Percentiles rank a stretch among this genome's conserved stretches.
Evolutionary conservation across 2,797 vertebrate species (phyloP).

Genomic region (Brachyrhaphis roseni): DNA sequence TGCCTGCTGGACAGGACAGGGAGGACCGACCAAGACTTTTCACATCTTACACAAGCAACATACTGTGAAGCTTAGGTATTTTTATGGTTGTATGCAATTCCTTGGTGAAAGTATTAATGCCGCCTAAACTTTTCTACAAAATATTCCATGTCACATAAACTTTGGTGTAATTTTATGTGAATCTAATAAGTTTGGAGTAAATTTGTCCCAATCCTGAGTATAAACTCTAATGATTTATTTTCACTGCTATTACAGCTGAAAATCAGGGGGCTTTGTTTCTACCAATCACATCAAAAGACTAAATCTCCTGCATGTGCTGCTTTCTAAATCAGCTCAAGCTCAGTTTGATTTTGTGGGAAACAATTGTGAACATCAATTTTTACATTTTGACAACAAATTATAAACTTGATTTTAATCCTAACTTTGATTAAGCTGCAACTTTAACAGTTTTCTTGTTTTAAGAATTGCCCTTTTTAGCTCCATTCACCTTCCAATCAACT

Average conservation of each 20-base stretch:
- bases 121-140: neutral
- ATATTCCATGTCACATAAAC: neutral
- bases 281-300: neutral
- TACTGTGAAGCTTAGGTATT: neutral
- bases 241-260: neutral
- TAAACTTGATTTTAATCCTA: neutral
- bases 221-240: neutral
- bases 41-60: slow-evolving; percentile 9
- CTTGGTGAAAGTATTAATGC: neutral
- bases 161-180: neutral
- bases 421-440: neutral
- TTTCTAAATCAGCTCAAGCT: neutral
- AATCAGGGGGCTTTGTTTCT: neutral
- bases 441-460: neutral
- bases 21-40: slow-evolving; percentile 2
- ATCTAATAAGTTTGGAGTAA: neutral
- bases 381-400: neutral
- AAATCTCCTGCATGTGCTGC: neutral
- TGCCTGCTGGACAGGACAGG: slow-evolving; percentile 21
- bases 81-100: neutral
- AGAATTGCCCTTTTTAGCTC: neutral
- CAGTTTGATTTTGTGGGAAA: neutral
- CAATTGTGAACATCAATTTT: neutral
- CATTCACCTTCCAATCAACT: neutral
- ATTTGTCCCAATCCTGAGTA: neutral